These are phyloP conservation scores for Campoplex nolae DNA, from an alignment of 2,888 invertebrate genomes.

Conservation along the genomic window DNA sequence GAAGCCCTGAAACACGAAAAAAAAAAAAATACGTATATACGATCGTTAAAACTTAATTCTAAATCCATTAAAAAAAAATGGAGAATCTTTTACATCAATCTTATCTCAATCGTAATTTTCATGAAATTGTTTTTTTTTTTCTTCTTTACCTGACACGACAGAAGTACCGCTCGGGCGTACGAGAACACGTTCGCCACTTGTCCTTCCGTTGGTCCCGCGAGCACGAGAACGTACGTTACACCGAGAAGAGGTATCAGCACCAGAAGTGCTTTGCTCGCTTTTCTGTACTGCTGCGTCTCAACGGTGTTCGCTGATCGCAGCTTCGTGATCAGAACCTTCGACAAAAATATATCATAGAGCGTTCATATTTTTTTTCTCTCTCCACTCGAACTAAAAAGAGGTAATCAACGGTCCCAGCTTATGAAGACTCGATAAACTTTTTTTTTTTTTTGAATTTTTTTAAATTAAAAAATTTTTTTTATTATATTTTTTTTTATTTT, in stretches of 20 bases:
- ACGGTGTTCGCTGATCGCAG: slow-evolving; percentile 95
- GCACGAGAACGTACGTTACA: slow-evolving; percentile 94
- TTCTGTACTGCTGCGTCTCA: slow-evolving; percentile 96
- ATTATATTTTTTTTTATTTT: too few species aligned
- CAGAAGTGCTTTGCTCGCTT: slow-evolving; percentile 95
- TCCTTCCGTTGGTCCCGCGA: slow-evolving; percentile 92
- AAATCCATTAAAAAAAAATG: too few species aligned
- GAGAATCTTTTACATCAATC: too few species aligned
- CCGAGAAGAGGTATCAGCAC: slow-evolving; percentile 97
- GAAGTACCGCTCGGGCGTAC: slow-evolving; percentile 91
- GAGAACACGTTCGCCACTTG: slow-evolving; percentile 91
- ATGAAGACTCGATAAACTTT: too few species aligned
- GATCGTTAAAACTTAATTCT: too few species aligned
- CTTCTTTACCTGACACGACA: slow-evolving; percentile 93
- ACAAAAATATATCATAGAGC: slow-evolving; percentile 69
- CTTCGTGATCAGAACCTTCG: slow-evolving; percentile 96
- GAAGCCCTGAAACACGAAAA: slow-evolving; percentile 89
- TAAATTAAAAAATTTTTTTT: too few species aligned
- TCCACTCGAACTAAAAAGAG: too few species aligned
- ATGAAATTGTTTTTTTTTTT: not conserved
- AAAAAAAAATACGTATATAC: not conserved
- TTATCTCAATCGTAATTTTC: not conserved
- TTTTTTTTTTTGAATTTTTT: too few species aligned
- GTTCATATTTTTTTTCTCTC: too few species aligned
- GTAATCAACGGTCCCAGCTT: too few species aligned